Evolutionary conservation across 2,797 vertebrate species (phyloP).

Genomic region (Malurus leucopterus): DNA sequence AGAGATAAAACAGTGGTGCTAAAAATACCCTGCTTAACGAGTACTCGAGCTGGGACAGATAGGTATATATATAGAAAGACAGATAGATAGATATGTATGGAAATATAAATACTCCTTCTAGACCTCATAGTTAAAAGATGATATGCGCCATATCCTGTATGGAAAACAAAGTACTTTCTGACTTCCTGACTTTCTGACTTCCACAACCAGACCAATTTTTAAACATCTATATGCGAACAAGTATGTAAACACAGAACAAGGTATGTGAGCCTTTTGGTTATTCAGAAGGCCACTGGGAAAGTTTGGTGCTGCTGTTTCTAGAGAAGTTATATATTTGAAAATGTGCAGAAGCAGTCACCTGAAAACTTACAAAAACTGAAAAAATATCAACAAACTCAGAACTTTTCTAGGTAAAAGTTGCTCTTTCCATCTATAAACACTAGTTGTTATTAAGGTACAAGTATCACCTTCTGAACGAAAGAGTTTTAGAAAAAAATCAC

Average conservation of each 20-base stretch:
- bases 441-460: neutral
- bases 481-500: neutral
- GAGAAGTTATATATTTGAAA: neutral
- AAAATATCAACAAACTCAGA: neutral
- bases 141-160: neutral
- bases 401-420: neutral
- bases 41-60: too few relatives aligned
- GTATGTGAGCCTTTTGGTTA: neutral
- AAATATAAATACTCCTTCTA: neutral
- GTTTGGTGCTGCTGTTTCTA: neutral
- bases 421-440: neutral
- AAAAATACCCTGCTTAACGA: neutral
- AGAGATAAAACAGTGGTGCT: constrained; percentile 54
- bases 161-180: constrained; percentile 33
- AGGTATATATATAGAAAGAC: too few relatives aligned
- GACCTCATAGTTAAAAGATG: constrained; percentile 14
- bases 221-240: neutral
- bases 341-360: neutral
- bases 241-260: neutral
- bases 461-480: neutral
- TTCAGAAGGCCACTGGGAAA: neutral
- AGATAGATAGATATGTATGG: too few relatives aligned
- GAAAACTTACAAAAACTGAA: constrained; percentile 7
- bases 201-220: constrained; percentile 10
- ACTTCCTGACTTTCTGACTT: constrained; percentile 15